These are phyloP conservation scores for Cyclophora punctaria DNA, from an alignment of 2,888 invertebrate genomes.

Conservation along the genomic window DNA sequence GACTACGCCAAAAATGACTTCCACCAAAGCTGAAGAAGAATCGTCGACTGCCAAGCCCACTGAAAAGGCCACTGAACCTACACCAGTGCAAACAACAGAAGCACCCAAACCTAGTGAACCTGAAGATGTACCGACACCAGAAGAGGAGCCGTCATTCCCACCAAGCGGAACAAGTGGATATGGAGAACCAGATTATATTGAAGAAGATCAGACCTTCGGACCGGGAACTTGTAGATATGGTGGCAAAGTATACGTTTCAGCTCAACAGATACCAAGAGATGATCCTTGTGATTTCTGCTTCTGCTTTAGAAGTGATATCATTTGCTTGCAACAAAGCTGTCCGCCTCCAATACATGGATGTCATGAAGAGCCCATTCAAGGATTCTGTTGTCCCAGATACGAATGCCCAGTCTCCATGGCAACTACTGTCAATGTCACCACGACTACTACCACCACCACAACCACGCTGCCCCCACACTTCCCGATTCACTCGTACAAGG, in stretches of 20 bases:
- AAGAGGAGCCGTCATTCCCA: slow-evolving; percentile 49
- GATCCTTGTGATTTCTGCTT: slow-evolving; percentile 98
- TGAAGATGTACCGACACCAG: slow-evolving; percentile 48
- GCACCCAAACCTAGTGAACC: slow-evolving; percentile 47
- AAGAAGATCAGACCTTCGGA: slow-evolving; percentile 86
- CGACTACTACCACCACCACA: slow-evolving; percentile 91
- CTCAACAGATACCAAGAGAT: slow-evolving; percentile 94
- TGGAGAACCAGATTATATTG: slow-evolving; percentile 81
- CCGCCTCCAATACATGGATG: slow-evolving; percentile 95
- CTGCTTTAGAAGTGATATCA: slow-evolving; percentile 97
- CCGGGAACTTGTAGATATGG: slow-evolving; percentile 94
- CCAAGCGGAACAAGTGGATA: slow-evolving; percentile 59
- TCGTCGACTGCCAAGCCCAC: slow-evolving; percentile 7
- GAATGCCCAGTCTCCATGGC: slow-evolving; percentile 95
- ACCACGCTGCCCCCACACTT: slow-evolving; percentile 90
- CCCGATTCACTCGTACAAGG: slow-evolving; percentile 85
- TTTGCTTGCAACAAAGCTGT: slow-evolving; percentile 95
- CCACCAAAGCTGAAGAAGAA: slow-evolving; percentile 12
- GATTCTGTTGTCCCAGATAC: slow-evolving; percentile 96
- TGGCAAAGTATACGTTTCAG: slow-evolving; percentile 93
- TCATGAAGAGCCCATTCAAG: slow-evolving; percentile 92
- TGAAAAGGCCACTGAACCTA: slow-evolving; percentile 37
- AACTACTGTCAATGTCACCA: slow-evolving; percentile 85
- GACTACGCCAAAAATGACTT: slow-evolving; percentile 13
- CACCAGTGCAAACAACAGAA: slow-evolving; percentile 37